phyloP scores from a whole-genome alignment of 2,888 invertebrate species.

The Drosophila dives region DNA sequence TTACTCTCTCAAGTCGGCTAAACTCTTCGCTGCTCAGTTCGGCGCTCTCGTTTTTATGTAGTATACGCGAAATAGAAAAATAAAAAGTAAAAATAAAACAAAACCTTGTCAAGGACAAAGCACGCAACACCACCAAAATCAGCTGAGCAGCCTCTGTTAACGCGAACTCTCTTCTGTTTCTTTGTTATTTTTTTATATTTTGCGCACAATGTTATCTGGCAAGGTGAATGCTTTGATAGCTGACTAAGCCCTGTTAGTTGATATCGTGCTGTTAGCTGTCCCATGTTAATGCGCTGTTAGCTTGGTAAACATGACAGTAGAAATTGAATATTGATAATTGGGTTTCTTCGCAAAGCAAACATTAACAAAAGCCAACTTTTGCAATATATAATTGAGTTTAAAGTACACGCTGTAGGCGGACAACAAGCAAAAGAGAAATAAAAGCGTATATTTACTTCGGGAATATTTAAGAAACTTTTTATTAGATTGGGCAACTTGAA shows the following conservation, averaged over 20 bases:
- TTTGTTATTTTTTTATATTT: slow-evolving; percentile 44
- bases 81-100: slow-evolving; percentile 57
- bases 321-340: slow-evolving; percentile 69
- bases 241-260: slow-evolving; percentile 2
- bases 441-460: slow-evolving; percentile 3
- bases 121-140: slow-evolving; percentile 67
- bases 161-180: slow-evolving; percentile 22
- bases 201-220: slow-evolving; percentile 31
- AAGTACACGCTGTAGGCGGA: slow-evolving; percentile 1
- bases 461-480: slow-evolving; percentile 48
- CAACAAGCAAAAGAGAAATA: neutral
- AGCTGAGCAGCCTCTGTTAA: slow-evolving; percentile 64
- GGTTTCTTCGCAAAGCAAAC: slow-evolving; percentile 31
- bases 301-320: slow-evolving; percentile 44
- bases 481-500: slow-evolving; percentile 48
- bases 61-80: slow-evolving; percentile 25
- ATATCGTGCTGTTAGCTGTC: slow-evolving; percentile 23
- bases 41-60: slow-evolving; percentile 21
- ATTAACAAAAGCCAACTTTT: slow-evolving; percentile 29
- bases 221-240: slow-evolving; percentile 34
- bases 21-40: slow-evolving; percentile 17
- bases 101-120: slow-evolving; percentile 82
- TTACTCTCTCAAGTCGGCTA: slow-evolving; percentile 8
- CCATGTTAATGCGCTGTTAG: slow-evolving; percentile 33
- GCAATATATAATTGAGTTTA: slow-evolving; percentile 38